Evolutionary conservation across 2,797 vertebrate species (phyloP).

Genomic region (Notoglanidium macrostoma): DNA sequence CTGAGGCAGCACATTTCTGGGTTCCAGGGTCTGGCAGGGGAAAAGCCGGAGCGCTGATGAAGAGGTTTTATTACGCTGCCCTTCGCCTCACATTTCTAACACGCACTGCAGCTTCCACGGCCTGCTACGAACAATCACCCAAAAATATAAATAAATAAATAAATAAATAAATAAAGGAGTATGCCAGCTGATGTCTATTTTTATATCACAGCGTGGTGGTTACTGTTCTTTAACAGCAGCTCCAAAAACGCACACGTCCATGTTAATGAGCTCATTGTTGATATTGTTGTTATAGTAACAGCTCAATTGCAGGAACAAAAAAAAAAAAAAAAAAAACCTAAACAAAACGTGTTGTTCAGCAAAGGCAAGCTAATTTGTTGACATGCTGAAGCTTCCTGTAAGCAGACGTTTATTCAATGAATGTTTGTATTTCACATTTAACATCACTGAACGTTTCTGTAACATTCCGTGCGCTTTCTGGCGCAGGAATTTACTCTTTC

Average conservation of each 20-base stretch:
- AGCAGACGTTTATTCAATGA: too few species aligned
- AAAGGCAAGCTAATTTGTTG: too few species aligned
- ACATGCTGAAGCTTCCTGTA: too few species aligned
- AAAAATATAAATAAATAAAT: background rate
- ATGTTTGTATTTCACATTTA: too few species aligned
- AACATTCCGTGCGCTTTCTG: too few species aligned
- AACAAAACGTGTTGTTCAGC: too few species aligned
- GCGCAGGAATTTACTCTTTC: too few species aligned
- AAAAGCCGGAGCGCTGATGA: conserved; percentile 46
- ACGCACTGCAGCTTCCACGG: background rate
- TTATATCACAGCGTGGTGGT: background rate
- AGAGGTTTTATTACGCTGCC: conserved; percentile 32
- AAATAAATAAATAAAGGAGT: background rate
- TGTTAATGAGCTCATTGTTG: background rate
- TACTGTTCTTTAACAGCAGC: too few species aligned
- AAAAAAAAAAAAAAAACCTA: too few species aligned
- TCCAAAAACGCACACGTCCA: too few species aligned
- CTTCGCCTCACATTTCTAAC: conserved; percentile 8
- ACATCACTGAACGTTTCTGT: too few species aligned
- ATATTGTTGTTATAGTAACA: background rate
- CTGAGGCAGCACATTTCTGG: conserved; percentile 69
- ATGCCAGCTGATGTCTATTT: background rate
- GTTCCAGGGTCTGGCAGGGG: conserved; percentile 43
- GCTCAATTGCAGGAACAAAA: background rate
- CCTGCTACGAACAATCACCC: background rate